Evolutionary conservation across 2,888 invertebrate species (phyloP).

Genomic region (Nasonia oneida): DNA sequence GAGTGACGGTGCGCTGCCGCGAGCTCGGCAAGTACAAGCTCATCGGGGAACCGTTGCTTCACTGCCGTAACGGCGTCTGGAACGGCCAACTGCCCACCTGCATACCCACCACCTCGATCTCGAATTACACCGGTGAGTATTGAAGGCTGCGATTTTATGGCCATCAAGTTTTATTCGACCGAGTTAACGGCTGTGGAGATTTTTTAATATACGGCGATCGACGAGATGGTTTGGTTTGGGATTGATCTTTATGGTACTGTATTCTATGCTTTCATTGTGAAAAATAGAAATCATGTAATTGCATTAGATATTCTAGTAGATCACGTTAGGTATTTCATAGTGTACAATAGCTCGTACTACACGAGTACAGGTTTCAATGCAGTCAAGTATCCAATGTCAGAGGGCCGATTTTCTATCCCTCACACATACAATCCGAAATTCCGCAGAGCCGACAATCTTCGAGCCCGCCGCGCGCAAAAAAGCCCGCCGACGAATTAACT

Average conservation of each 20-base stretch:
- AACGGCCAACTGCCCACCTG: slow-evolving; percentile 89
- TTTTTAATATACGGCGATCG: background rate
- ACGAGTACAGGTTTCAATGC: too few relatives aligned
- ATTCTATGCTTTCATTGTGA: background rate
- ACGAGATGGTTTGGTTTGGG: too few relatives aligned
- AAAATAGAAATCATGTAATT: too few relatives aligned
- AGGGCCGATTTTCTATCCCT: background rate
- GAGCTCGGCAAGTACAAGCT: slow-evolving; percentile 92
- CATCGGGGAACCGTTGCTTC: slow-evolving; percentile 87
- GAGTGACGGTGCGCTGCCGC: slow-evolving; percentile 88
- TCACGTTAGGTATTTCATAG: too few relatives aligned
- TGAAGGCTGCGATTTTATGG: background rate
- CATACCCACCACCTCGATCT: slow-evolving; percentile 91
- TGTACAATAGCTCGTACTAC: too few relatives aligned
- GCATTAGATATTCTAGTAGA: background rate
- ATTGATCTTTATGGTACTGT: background rate
- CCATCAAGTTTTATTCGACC: background rate
- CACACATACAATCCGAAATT: background rate
- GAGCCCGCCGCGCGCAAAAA: slow-evolving; percentile 9
- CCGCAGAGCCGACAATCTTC: slow-evolving; percentile 21
- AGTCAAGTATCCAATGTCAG: background rate
- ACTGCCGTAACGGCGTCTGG: slow-evolving; percentile 92
- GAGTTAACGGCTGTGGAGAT: background rate
- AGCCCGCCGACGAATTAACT: slow-evolving; percentile 33
- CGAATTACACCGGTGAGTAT: slow-evolving; percentile 89